Evolutionary conservation across 2,113 vertebrate species (phyloP).

Genomic region (Gobius niger): DNA sequence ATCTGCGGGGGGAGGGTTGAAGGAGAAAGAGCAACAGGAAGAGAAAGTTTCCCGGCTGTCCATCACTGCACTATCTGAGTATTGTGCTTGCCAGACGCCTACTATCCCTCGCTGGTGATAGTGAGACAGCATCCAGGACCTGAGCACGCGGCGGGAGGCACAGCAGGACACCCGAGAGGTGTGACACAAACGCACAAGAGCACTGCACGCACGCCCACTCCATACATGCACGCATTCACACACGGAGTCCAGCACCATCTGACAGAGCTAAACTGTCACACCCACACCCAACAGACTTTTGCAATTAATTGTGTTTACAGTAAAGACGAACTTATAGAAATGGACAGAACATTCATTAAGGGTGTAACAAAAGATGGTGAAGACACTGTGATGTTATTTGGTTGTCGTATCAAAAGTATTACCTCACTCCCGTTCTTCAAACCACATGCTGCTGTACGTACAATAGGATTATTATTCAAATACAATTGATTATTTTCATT

Average conservation of each 20-base stretch:
- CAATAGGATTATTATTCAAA: too few species aligned
- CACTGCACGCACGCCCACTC: constrained; percentile 35
- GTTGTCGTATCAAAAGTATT: neutral
- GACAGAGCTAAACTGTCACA: constrained; percentile 60
- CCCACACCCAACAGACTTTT: constrained; percentile 61
- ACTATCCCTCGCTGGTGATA: constrained; percentile 67
- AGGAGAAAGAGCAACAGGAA: constrained; percentile 29
- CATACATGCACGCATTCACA: constrained; percentile 40
- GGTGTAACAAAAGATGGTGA: constrained; percentile 2
- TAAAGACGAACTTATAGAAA: constrained; percentile 23
- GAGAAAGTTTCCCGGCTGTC: constrained; percentile 70
- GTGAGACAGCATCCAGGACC: constrained; percentile 72
- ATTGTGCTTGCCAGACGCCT: constrained; percentile 75
- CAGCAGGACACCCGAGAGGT: constrained; percentile 73
- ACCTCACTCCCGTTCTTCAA: too few species aligned
- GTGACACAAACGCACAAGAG: constrained; percentile 65
- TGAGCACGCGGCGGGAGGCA: constrained; percentile 70
- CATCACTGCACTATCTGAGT: constrained; percentile 72
- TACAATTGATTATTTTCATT: too few species aligned
- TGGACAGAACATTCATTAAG: neutral
- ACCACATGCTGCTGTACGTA: too few species aligned
- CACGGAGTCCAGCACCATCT: constrained; percentile 64
- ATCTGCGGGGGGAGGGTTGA: constrained; percentile 14
- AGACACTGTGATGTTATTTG: neutral
- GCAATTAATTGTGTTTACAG: constrained; percentile 39